Base-by-base conservation (phyloP, 2,888 invertebrate species). In the Gortyna flavago region DNA sequence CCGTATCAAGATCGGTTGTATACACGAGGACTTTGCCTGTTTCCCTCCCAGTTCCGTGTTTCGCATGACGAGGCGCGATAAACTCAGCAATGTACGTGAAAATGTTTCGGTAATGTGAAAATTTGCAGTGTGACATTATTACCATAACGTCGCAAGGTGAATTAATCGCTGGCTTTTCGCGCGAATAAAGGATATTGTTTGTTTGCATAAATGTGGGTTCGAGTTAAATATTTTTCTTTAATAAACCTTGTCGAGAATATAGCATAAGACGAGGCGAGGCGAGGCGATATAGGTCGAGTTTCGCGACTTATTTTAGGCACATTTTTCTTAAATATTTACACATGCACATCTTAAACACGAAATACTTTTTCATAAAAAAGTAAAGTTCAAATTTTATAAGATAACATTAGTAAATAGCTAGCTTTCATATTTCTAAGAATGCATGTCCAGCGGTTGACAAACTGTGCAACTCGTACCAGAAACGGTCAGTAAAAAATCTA, bases 101-200 rank as follows among this genome's bases (percentile, higher is more conserved):
- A 90, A 88, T 87, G 90, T 90, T 88, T 86, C 88, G 89, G 90
- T 90, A 90, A 90, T 91, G 85, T 87, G 90, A 89, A 89, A 90
- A 91, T 91, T 91, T 90, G 81, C 86, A 89, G 83, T 81, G 89
- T 86, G 86, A 88, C 89, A 86, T 88, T 89, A 90, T 89, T 88
- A 77, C 84, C 78, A 83, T 84, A 87, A 84, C 74, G 79, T 72
- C 84, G 80, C 81, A 65, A 76, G 84, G 85, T 73, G 79, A 88
- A 90, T 89, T 88, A 87, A 86, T 88, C 73, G 84, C 70, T 73
- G 68, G 75, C 77, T 80, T 81, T 85, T 77, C 79, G 70, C 79
- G 83, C 71, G 62, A 67, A 84, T 44, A 41, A 77, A 25, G 35
- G 35, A 29, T 68, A 66, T 57, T 81, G 67, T 81, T 84, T 83